Evolutionary conservation across 2,888 invertebrate genomes (phyloP).

Genomic region (Griposia aprilina): DNA sequence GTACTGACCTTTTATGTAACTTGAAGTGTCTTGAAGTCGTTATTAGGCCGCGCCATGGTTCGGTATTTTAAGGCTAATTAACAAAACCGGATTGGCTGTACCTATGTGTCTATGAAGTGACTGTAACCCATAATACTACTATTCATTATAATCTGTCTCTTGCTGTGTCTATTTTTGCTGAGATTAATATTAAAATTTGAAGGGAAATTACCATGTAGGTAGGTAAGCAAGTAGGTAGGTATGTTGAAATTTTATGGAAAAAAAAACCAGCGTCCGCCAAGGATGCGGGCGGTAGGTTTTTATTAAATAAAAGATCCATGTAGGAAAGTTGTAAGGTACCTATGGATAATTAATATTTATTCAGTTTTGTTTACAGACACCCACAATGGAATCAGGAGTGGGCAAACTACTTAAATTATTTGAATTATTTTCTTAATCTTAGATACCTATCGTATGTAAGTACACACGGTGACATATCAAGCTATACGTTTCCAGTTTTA

Average conservation of each 20-base stretch:
- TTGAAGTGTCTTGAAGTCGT: conserved; percentile 1
- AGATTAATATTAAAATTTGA: conserved; percentile 5
- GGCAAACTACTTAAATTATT: background rate
- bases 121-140: no score
- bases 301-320: background rate
- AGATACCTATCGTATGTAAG: no score
- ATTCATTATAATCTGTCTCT: background rate
- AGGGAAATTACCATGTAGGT: conserved; percentile 17
- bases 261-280: conserved; percentile 11
- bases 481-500: no score
- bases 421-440: background rate
- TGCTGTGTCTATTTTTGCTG: background rate
- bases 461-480: no score
- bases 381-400: background rate
- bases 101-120: background rate
- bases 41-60: background rate
- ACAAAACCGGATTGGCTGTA: background rate
- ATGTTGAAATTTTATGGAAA: conserved; percentile 26
- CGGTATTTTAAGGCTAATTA: background rate
- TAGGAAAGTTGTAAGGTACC: no score
- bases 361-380: background rate
- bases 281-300: background rate
- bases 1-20: conserved; percentile 51
- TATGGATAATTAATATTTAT: background rate
- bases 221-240: background rate